These are phyloP conservation scores for Panonychus citri DNA, from an alignment of 1,140 invertebrate species.

Conservation along the genomic window DNA sequence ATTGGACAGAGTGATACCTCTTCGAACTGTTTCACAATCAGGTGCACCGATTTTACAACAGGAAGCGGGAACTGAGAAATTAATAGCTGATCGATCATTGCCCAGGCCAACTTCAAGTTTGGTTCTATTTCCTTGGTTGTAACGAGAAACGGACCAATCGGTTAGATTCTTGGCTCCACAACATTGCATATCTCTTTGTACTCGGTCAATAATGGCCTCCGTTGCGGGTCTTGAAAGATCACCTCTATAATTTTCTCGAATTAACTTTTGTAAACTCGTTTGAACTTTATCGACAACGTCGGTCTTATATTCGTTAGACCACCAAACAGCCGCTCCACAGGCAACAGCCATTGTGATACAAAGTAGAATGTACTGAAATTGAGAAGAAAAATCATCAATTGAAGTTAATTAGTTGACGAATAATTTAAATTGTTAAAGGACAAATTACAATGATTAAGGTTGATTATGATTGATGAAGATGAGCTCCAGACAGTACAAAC, in stretches of 20 bases:
- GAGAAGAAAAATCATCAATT: not conserved
- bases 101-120: not conserved
- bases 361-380: slow-evolving; percentile 9
- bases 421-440: no score
- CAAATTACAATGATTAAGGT: no score
- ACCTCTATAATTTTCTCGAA: slow-evolving; percentile 39
- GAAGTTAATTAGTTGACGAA: not conserved
- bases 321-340: slow-evolving; percentile 6
- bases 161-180: slow-evolving; percentile 16
- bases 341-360: slow-evolving; percentile 9
- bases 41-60: slow-evolving; percentile 1
- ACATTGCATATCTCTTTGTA: slow-evolving; percentile 13
- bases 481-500: no score
- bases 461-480: no score
- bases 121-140: not conserved
- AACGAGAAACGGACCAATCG: slow-evolving; percentile 13
- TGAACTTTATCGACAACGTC: slow-evolving; percentile 32
- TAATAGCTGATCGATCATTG: not conserved
- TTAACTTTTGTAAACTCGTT: slow-evolving; percentile 34
- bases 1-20: not conserved
- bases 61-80: slow-evolving; percentile 6
- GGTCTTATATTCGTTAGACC: slow-evolving; percentile 2
- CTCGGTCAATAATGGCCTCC: slow-evolving; percentile 7
- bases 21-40: not conserved
- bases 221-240: slow-evolving; percentile 19